These are phyloP conservation scores for Ennomos quercinarius DNA, from an alignment of 2,888 invertebrate genomes.

Conservation along the genomic window DNA sequence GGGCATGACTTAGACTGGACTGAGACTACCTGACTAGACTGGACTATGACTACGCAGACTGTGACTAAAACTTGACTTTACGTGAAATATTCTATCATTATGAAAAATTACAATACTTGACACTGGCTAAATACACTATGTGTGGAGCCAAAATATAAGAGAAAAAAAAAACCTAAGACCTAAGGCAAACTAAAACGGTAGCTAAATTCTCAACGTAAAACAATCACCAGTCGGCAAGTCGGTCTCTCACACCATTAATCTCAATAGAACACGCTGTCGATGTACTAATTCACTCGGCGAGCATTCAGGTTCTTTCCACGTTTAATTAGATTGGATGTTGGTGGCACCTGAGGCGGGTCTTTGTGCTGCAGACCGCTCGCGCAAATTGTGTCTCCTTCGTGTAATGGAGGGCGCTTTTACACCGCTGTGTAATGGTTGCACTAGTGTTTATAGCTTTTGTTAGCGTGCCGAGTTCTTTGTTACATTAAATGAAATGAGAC, in stretches of 20 bases:
- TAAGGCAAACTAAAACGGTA: too few relatives aligned
- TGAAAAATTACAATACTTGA: too few relatives aligned
- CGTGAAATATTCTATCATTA: too few relatives aligned
- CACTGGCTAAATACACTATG: too few relatives aligned
- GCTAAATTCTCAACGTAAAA: not conserved
- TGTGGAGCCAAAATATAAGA: too few relatives aligned
- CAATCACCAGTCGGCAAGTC: slow-evolving; percentile 31
- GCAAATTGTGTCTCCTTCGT: slow-evolving; percentile 62
- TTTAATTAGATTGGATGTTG: slow-evolving; percentile 75
- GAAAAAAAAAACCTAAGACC: too few relatives aligned
- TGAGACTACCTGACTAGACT: too few relatives aligned
- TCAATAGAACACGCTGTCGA: slow-evolving; percentile 48
- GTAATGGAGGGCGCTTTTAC: slow-evolving; percentile 53
- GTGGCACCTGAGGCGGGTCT: slow-evolving; percentile 70
- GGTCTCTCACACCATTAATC: slow-evolving; percentile 52
- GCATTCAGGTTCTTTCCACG: slow-evolving; percentile 63
- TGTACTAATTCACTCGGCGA: slow-evolving; percentile 65
- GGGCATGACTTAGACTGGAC: too few relatives aligned
- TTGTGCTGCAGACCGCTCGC: slow-evolving; percentile 50
- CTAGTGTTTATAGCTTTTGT: not conserved
- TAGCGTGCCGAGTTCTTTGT: not conserved
- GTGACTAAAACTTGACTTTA: too few relatives aligned
- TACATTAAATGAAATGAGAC: too few relatives aligned
- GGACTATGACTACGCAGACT: too few relatives aligned
- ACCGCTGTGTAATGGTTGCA: slow-evolving; percentile 42